A percentile compares a stretch with the other conserved stretches of the same genome.
phyloP scores from a whole-genome alignment of 2,113 vertebrate genomes.

The Globicephala melas region DNA sequence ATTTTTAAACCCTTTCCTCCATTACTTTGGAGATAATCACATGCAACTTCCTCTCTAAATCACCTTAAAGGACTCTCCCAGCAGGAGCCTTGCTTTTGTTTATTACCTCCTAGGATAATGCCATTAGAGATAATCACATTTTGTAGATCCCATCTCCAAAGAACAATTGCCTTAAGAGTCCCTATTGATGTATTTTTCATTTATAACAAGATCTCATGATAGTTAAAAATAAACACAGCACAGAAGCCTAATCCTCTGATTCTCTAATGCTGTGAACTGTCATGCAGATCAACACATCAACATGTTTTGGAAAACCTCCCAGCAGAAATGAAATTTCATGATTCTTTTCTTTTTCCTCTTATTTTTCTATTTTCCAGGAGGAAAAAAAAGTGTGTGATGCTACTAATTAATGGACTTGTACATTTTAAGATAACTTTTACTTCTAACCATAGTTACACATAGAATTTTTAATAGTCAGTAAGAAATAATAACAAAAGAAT shows the following conservation, averaged over 20 bases:
- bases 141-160: conserved; percentile 63
- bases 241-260: conserved; percentile 42
- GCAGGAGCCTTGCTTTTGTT: conserved; percentile 48
- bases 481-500: neutral
- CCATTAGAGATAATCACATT: conserved; percentile 72
- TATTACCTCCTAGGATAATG: conserved; percentile 65
- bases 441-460: neutral
- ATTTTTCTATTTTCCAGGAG: neutral
- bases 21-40: conserved; percentile 47
- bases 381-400: neutral
- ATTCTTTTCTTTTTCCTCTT: neutral
- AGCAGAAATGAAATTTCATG: neutral
- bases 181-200: conserved; percentile 64
- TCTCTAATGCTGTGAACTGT: neutral
- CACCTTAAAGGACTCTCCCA: conserved; percentile 56
- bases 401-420: neutral
- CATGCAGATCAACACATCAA: neutral
- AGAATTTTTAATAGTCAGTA: neutral
- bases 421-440: conserved; percentile 2
- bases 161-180: conserved; percentile 64
- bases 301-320: neutral
- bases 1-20: conserved; percentile 31
- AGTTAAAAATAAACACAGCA: conserved; percentile 64
- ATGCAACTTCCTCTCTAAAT: conserved; percentile 59
- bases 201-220: conserved; percentile 67